Percentiles rank a stretch among this genome's conserved stretches.
Conservation (phyloP, 2,797 vertebrate genomes). For the Gymnoscopelus microlampas region DNA sequence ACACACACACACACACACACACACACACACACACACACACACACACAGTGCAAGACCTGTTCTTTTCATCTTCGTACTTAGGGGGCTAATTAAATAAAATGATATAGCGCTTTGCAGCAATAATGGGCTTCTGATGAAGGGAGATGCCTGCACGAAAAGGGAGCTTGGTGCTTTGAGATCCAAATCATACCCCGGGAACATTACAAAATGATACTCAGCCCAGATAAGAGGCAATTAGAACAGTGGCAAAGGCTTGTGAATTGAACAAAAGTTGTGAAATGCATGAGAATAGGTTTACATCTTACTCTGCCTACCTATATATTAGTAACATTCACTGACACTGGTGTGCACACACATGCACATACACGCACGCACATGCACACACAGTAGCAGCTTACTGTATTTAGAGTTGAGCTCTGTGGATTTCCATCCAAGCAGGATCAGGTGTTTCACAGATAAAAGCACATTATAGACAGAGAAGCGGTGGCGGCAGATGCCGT, state of each 20-base stretch:
- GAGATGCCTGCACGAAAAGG: slow-evolving; percentile 9
- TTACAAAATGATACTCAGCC: not conserved
- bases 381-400: slow-evolving; percentile 68
- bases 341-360: slow-evolving; percentile 34
- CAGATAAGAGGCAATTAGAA: slow-evolving; percentile 33
- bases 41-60: not conserved
- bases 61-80: slow-evolving; percentile 4
- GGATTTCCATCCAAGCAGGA: slow-evolving; percentile 56
- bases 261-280: slow-evolving; percentile 35
- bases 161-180: not conserved
- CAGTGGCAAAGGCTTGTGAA: not conserved
- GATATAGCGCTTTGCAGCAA: slow-evolving; percentile 25
- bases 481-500: slow-evolving; percentile 21
- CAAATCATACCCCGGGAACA: slow-evolving; percentile 9
- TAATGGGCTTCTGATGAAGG: slow-evolving; percentile 12
- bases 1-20: too few species aligned
- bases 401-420: slow-evolving; percentile 59
- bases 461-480: slow-evolving; percentile 50
- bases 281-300: slow-evolving; percentile 24
- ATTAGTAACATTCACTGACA: slow-evolving; percentile 39
- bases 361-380: slow-evolving; percentile 19
- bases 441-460: slow-evolving; percentile 59
- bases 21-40: not conserved
- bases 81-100: slow-evolving; percentile 34
- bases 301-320: slow-evolving; percentile 25